Percentiles rank a stretch among this genome's conserved stretches.
phyloP scores from a whole-genome alignment of 2,888 invertebrate genomes.

The Ecdyonurus torrentis region DNA sequence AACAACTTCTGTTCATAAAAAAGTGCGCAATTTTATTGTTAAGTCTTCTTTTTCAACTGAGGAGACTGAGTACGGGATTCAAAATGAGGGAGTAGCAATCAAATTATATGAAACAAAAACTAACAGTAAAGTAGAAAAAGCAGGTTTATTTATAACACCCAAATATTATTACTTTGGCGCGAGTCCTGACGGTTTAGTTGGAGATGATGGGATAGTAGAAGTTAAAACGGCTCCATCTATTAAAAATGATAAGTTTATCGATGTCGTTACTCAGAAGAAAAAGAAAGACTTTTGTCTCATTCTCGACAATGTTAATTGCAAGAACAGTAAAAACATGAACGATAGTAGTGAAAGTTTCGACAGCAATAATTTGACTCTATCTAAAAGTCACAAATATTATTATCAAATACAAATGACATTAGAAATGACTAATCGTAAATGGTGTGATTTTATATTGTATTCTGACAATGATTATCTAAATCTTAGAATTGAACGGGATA shows the following conservation, averaged over 20 bases:
- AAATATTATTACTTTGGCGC: background rate
- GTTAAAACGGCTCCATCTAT: background rate
- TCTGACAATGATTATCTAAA: background rate
- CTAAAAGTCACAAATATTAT: background rate
- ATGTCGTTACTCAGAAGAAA: background rate
- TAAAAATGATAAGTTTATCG: background rate
- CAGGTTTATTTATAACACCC: background rate
- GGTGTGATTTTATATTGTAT: background rate
- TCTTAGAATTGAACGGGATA: background rate
- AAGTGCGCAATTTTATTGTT: background rate
- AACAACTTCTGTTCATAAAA: background rate
- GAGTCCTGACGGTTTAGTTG: background rate
- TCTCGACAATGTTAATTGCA: no score
- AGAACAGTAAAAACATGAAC: background rate
- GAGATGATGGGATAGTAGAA: background rate
- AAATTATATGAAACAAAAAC: background rate
- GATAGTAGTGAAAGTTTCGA: background rate
- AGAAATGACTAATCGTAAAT: background rate
- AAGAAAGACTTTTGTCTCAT: no score
- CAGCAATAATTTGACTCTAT: background rate
- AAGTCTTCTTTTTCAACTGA: background rate
- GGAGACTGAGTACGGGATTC: background rate
- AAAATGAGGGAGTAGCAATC: background rate
- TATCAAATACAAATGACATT: background rate
- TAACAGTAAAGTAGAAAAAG: background rate